Base-by-base conservation (phyloP, 2,797 vertebrate species). In the Phataginus tricuspis region DNA sequence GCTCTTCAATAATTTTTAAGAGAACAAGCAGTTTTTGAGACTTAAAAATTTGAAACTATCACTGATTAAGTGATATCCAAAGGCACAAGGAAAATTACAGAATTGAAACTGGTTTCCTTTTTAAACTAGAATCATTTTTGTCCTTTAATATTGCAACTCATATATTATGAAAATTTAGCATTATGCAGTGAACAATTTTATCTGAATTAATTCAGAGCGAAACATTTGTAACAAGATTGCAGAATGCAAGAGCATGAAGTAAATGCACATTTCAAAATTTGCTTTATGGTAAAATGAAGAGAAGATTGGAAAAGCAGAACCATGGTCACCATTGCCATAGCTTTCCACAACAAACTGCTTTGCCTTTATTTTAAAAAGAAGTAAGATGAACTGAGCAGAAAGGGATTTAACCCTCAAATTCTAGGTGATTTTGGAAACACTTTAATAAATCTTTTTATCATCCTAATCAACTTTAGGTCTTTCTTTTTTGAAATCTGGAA, bases 191-290 rank as follows among this genome's bases (percentile, higher is more conserved):
- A 92, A 89, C 66, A 86, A 91, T 93, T 96, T 75, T 69, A 96
- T 84, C 80, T 90, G 71, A 95, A 96, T 96, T 96, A 95, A 96
- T 95, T 97, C 88, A 97, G 66, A 88, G 49, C 92, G 77, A 96
- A 93, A 87, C 27, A 39, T 72, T 97, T 96, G 79, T 94, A 96
- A 82, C 53, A 94, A 87, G 84, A 96, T 69, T 78, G 9, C 39
- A 96, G 77, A 85, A 85, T 91, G 39, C 71, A 23, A 86, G 64
- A 94, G 39, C 25, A 72, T 74, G n/a, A 95, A 86, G 66, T 61
- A 49, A 79, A 49, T 71, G 27, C 49, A 68, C 57, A 92, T 96
- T 92, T 94, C 72, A 86, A 68, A 92, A 78, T 74, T 94, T 37
- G 42, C 68, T 72, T 94, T 90, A 78, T 78, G 16, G 87, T 72